A percentile compares a stretch with the other conserved stretches of the same genome.
Evolutionary conservation across 2,888 invertebrate species (phyloP).

Genomic region (Drosophila buzzatii): DNA sequence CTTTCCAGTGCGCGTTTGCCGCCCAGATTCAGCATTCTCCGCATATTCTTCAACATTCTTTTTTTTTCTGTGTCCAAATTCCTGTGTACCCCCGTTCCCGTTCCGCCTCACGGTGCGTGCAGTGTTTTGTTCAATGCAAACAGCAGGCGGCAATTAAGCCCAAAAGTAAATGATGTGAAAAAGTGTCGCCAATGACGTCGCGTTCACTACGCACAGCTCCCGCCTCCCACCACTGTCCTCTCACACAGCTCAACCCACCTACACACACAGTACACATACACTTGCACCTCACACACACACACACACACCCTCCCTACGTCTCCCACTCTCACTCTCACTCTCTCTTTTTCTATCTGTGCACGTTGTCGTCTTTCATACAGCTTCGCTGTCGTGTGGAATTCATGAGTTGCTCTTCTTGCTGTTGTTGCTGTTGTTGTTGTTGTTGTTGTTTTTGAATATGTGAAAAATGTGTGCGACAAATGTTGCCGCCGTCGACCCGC

Average conservation of each 20-base stretch:
- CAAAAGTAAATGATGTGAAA: conserved; percentile 61
- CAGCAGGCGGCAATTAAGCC: conserved; percentile 51
- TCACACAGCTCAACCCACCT: background rate
- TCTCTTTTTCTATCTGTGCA: conserved; percentile 4
- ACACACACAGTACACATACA: conserved; percentile 1
- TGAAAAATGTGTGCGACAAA: conserved; percentile 80
- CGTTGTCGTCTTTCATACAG: conserved; percentile 35
- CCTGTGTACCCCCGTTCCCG: conserved; percentile 5
- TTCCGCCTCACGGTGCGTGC: conserved; percentile 27
- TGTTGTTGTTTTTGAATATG: conserved; percentile 55
- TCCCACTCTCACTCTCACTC: background rate
- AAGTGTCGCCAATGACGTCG: conserved; percentile 75
- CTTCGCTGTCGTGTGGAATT: conserved; percentile 46
- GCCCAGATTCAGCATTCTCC: background rate
- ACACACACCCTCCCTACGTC: background rate
- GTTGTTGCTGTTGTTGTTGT: conserved; percentile 19
- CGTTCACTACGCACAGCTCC: background rate
- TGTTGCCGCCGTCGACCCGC: conserved; percentile 39
- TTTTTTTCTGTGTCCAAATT: conserved; percentile 20
- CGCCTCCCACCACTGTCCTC: background rate
- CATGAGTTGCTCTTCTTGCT: conserved; percentile 27
- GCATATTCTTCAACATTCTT: background rate
- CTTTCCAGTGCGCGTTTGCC: conserved; percentile 40
- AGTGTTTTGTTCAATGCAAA: conserved; percentile 30
- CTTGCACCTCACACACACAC: background rate